Base-by-base conservation (phyloP, 2,113 vertebrate genomes). In the Typhlomys cinereus region DNA sequence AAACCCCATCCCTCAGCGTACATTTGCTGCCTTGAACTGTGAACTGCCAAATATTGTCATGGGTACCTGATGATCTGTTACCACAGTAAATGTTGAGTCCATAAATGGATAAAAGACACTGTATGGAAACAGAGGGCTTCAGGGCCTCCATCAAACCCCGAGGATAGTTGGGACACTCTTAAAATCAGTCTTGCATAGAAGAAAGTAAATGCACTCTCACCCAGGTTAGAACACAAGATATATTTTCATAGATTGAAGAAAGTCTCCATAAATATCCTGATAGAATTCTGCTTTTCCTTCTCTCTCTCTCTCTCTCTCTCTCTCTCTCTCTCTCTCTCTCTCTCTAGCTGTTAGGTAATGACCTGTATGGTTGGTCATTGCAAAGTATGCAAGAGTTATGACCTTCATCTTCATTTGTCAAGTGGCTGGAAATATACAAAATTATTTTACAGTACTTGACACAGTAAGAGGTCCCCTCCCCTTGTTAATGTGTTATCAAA, bases 1-100 rank as follows among this genome's bases (percentile, higher is more conserved):
- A 97, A 96, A 97, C 83, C 71, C 90, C 57, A 95, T 96, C 94
- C 90, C 88, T 95, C 62, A 95, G 85, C 79, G 25, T 23, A 92
- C 88, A 52, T 78, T n/a, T 94, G 96, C 90, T 21, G 76, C 95
- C 14, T 29, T 95, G 91, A 97, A 74, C 92, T 95, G 89, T 78
- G 91, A 95, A 57, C 88, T 95, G 89, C 85, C 95, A 96, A 88
- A 94, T 95, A 96, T 92, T 96, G 93, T 93, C 95, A 93, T 67
- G 92, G 96, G 92, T 86, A 94, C 74, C 76, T 85, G 83, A 92
- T 96, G 95, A 93, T 93, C 94, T 96, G 93, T 95, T 96, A 94
- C 89, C 70, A 20, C 61, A 90, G 74, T 84, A 94, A 96, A 91
- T 89, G 71, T 48, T 17, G 78, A 93, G 92, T n/a, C 89, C 96